phyloP scores from a whole-genome alignment of 2,113 vertebrate species.

The Piaya cayana region DNA sequence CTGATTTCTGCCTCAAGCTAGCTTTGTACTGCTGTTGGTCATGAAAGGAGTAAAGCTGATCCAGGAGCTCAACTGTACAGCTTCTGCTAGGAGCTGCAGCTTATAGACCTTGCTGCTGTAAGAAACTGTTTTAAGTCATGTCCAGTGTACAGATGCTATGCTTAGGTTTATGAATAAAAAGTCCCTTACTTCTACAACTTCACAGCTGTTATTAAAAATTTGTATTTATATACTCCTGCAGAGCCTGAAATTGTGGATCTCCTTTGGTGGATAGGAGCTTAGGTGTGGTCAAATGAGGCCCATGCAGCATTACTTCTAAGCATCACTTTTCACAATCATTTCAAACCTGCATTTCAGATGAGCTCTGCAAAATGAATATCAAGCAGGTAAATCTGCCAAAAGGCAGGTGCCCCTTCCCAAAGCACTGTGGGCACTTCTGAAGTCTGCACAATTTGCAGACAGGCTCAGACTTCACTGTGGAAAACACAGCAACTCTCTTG shows the following conservation, averaged over 20 bases:
- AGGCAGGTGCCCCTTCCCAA: background rate
- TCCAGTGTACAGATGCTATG: background rate
- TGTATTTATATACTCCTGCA: background rate
- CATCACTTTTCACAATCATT: background rate
- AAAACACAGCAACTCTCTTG: background rate
- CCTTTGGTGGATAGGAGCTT: background rate
- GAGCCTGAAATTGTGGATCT: background rate
- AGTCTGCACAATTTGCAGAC: background rate
- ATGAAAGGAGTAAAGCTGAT: background rate
- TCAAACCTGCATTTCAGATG: background rate
- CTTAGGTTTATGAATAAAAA: background rate
- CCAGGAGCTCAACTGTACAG: background rate
- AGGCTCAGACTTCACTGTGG: background rate
- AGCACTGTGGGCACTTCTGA: background rate
- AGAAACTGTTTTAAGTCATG: background rate
- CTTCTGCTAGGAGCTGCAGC: background rate
- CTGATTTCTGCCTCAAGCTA: background rate
- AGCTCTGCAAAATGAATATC: background rate
- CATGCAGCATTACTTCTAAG: background rate
- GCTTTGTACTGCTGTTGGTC: background rate
- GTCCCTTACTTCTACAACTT: background rate
- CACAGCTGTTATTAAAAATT: background rate
- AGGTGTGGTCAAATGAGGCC: background rate
- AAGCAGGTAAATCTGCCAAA: background rate
- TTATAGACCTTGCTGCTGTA: background rate